Conservation (phyloP, 2,113 vertebrate genomes). For the Platycercus adscitus region DNA sequence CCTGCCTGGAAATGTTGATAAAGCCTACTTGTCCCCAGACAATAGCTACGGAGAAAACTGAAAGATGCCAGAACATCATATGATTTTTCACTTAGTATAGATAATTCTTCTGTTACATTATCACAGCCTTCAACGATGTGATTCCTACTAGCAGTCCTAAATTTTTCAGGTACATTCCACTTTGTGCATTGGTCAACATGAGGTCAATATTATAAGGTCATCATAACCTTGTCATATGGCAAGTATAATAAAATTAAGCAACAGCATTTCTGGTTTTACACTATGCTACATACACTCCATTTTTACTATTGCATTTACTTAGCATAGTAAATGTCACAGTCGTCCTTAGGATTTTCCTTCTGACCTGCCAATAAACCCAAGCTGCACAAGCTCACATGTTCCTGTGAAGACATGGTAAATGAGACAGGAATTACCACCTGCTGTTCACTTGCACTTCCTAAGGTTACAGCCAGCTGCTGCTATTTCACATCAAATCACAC, state of each 20-base stretch:
- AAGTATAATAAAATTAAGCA: background rate
- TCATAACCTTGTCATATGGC: background rate
- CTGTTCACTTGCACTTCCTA: constrained; percentile 66
- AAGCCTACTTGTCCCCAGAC: background rate
- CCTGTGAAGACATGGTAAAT: constrained; percentile 71
- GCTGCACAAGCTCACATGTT: constrained; percentile 48
- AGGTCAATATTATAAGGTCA: background rate
- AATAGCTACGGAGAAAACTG: fast-evolving
- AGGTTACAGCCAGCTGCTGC: constrained; percentile 67
- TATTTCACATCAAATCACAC: constrained; percentile 52
- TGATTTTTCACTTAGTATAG: background rate
- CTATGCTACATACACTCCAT: background rate
- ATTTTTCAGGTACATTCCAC: background rate
- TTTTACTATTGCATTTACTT: background rate
- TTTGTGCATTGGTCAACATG: background rate
- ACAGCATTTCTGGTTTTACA: background rate
- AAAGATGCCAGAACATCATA: background rate
- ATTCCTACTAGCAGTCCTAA: background rate
- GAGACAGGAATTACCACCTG: constrained; percentile 72
- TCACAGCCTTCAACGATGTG: background rate
- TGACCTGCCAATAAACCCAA: constrained; percentile 57
- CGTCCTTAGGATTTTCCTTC: constrained; percentile 53
- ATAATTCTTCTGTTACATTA: background rate
- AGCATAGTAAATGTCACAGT: constrained; percentile 1
- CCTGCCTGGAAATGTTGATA: background rate